Evolutionary conservation across 2,888 invertebrate genomes (phyloP), one percentile per base, ranked within the genome.

Genomic region (Mesoligia furuncula): DNA sequence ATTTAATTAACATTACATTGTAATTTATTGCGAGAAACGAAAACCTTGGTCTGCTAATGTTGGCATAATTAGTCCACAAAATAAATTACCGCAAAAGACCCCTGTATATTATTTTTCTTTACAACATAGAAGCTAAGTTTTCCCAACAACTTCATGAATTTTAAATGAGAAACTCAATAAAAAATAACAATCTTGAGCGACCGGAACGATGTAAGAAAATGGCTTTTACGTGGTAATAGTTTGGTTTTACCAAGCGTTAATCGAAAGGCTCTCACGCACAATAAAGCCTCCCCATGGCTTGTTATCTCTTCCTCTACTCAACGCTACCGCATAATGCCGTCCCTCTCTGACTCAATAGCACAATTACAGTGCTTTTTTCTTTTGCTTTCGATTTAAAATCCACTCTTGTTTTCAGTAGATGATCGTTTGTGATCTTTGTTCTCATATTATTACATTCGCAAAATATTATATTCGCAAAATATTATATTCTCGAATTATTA

Each of bases 361-460:
- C 74, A 73, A 73, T 70, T 70, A 76, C 8, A 0, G n/a, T 64
- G 17, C 20, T 61, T 59, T 67, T 77, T 75, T 77, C 27, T 72
- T 51, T 59, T 24, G 39, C 20, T 66, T 20, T 42, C 17, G 39
- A 72, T 62, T 82, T 61, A 3, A 65, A 84, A n/a, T 69, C 68
- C 15, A 66, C 51, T 75, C 42, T 75, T 71, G 67, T 64, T 57
- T 71, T 77, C 65, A 64, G n/a, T 59, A 15, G 54, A 71, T 73
- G 66, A 74, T 72, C 68, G 78, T 59, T 73, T 70, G 65, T 70
- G n/a, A n/a, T n/a, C n/a, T n/a, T n/a, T n/a, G n/a, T n/a, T n/a
- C n/a, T n/a, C n/a, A n/a, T n/a, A n/a, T n/a, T n/a, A n/a, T n/a
- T n/a, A n/a, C n/a, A n/a, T n/a, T n/a, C n/a, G n/a, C n/a, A n/a